Evolutionary conservation across 2,888 invertebrate species (phyloP), one percentile per base, ranked within the genome.

Genomic region (Stenotaenia linearis): DNA sequence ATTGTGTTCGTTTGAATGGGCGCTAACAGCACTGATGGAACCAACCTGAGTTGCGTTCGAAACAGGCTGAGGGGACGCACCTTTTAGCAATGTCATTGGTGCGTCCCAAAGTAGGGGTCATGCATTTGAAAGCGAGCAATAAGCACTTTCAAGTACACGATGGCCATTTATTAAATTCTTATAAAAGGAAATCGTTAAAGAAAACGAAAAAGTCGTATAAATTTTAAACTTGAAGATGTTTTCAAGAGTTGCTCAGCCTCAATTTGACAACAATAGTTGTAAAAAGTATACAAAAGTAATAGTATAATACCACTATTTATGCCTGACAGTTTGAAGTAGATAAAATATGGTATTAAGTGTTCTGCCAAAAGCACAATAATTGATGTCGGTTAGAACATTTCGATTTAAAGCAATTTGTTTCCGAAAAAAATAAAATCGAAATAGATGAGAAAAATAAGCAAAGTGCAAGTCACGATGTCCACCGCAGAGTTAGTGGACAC

Each of bases 11-110:
- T 56, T 18, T 56, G 56, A 56, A 56, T 56, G 56, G 18, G 9
- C 56, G 56, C 56, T 56, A 56, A 56, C 56, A 56, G 56, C 56
- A 18, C n/a, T 56, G 56, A 56, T 56, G 56, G 56, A 56, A 56
- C 56, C 56, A 56, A 56, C 56, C 56, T 56, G 56, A 56, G 56
- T 56, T 21, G 56, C 9, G 56, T 56, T 56, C 23, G 18, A 45
- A 56, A 56, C 56, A 56, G 56, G 56, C 56, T 56, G 23, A 56
- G 56, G 56, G 56, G 18, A 56, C 56, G 56, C 56, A 56, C 56
- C 56, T 21, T 56, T 56, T 9, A 21, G 56, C 18, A 56, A 56
- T 56, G 21, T 56, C 15, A 56, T 56, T 56, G 56, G 56, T 56
- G 56, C 56, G 56, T 56, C 21, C 56, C 56, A 56, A 56, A 56